Conservation (phyloP, 2,888 invertebrate species). For the Drymonia ruficornis region DNA sequence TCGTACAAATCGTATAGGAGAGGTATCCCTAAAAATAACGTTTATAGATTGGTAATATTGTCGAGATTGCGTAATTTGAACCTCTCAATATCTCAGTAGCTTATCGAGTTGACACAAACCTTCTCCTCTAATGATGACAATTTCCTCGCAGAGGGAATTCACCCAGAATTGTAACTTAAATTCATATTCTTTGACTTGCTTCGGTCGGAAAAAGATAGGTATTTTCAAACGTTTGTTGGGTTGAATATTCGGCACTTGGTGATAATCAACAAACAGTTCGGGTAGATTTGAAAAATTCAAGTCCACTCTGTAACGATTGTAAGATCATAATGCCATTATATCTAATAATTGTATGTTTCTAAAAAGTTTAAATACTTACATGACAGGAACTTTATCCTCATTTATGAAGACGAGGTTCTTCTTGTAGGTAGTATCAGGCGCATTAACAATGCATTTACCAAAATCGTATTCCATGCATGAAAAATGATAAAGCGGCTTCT, state of each 20-base stretch:
- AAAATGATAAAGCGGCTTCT: slow-evolving; percentile 85
- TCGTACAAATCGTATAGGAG: slow-evolving; percentile 75
- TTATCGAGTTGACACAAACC: slow-evolving; percentile 54
- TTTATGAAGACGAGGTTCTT: slow-evolving; percentile 66
- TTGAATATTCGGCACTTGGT: slow-evolving; percentile 62
- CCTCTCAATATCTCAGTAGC: neutral
- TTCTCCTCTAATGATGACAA: slow-evolving; percentile 82
- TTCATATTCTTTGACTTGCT: slow-evolving; percentile 75
- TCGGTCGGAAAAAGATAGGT: slow-evolving; percentile 83
- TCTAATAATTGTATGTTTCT: neutral
- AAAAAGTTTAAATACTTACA: slow-evolving; percentile 46
- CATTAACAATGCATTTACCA: slow-evolving; percentile 86
- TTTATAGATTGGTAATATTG: neutral
- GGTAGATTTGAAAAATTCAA: slow-evolving; percentile 74
- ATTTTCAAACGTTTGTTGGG: slow-evolving; percentile 72
- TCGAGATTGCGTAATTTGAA: no score
- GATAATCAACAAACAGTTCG: slow-evolving; percentile 79
- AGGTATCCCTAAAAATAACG: slow-evolving; percentile 61
- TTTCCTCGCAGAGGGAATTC: slow-evolving; percentile 80
- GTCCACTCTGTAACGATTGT: slow-evolving; percentile 73
- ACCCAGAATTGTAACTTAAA: slow-evolving; percentile 81
- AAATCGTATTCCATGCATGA: slow-evolving; percentile 87
- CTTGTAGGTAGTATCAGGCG: slow-evolving; percentile 75
- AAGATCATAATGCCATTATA: neutral
- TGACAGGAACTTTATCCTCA: slow-evolving; percentile 61